A percentile compares a stretch with the other conserved stretches of the same genome.
Conservation (phyloP, 64 coral and sea anemone species). For the Porites lutea region DNA sequence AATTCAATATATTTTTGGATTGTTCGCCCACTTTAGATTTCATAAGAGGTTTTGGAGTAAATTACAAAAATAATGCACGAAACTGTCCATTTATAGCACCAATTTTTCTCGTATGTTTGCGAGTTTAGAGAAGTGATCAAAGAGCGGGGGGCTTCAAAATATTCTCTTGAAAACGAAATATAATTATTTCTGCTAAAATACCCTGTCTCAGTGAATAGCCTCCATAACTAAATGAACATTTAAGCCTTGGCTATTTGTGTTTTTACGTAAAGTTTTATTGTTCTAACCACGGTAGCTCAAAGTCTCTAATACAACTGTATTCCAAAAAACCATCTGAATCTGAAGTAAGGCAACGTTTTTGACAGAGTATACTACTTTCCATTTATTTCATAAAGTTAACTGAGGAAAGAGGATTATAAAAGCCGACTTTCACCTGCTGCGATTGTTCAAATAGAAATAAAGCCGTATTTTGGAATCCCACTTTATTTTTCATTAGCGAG, state of each 20-base stretch:
- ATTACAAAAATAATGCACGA: no score
- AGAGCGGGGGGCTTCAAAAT: not conserved
- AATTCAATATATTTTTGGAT: not conserved
- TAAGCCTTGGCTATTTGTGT: not conserved
- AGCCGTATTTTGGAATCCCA: not conserved
- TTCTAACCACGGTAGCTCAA: not conserved
- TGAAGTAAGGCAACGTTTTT: not conserved
- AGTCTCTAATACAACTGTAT: not conserved
- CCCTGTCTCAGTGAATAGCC: not conserved
- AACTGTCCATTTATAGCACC: not conserved
- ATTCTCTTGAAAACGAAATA: conserved; percentile 7
- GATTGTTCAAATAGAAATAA: not conserved
- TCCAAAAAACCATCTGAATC: not conserved
- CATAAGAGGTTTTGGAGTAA: not conserved
- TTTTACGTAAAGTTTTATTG: not conserved
- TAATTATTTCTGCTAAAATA: not conserved
- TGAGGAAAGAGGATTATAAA: not conserved
- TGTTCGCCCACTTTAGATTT: not conserved
- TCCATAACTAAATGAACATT: not conserved
- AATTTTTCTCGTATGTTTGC: not conserved
- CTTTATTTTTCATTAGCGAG: not conserved
- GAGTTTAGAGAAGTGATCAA: no score
- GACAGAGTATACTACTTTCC: no score
- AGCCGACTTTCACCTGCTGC: not conserved
- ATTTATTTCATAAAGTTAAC: not conserved